These are phyloP conservation scores for Centropus bengalensis DNA, from an alignment of 2,113 vertebrate species.

Conservation along the genomic window DNA sequence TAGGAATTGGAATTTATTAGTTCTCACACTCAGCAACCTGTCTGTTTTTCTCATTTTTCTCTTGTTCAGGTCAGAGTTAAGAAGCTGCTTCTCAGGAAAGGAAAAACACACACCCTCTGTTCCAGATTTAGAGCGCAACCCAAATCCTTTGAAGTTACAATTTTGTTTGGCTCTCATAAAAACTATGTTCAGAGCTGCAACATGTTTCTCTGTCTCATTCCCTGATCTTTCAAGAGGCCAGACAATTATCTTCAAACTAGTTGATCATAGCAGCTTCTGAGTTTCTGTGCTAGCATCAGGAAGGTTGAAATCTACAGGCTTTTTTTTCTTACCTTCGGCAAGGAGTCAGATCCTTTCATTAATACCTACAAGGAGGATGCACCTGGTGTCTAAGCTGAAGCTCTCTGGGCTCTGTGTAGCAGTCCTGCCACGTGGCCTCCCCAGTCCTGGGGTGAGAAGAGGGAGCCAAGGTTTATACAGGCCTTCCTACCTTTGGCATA, in stretches of 20 bases:
- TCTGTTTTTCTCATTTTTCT: not conserved
- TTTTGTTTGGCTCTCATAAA: not conserved
- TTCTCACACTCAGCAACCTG: not conserved
- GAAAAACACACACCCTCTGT: not conserved
- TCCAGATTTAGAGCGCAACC: not conserved
- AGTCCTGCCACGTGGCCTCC: not conserved
- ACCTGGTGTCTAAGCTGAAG: not conserved
- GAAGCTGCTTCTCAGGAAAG: not conserved
- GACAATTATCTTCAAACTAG: not conserved
- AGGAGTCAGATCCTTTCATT: not conserved
- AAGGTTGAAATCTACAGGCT: not conserved
- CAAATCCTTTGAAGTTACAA: not conserved
- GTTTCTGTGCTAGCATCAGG: not conserved
- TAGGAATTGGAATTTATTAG: not conserved
- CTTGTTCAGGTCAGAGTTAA: not conserved
- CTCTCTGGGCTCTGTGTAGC: rapidly evolving
- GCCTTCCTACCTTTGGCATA: not conserved
- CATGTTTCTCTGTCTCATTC: not conserved
- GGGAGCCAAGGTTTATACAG: not conserved
- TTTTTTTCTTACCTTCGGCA: not conserved
- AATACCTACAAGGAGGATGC: not conserved
- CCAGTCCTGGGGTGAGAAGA: not conserved
- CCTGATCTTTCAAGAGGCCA: not conserved
- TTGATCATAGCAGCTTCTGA: not conserved
- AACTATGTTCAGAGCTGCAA: not conserved